Evolutionary conservation across 1,140 invertebrate genomes (phyloP).

Genomic region (Sarcophaga bullata): DNA sequence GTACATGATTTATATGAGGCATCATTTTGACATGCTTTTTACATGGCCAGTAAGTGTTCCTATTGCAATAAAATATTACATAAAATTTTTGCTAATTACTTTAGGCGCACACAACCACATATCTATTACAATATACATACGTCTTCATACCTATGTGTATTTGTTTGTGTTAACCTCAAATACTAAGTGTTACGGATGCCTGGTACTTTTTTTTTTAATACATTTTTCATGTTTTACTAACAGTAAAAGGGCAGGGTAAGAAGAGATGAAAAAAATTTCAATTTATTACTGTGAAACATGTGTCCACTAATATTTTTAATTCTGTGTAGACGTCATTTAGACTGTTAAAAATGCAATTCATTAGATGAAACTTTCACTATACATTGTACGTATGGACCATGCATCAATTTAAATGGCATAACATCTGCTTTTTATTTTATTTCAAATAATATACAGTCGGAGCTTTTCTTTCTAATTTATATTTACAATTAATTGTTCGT

Average conservation of each 20-base stretch:
- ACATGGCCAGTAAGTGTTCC: neutral
- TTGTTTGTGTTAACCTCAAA: neutral
- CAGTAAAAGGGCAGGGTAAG: too few species aligned
- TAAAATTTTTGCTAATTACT: slow-evolving; percentile 1
- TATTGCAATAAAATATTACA: slow-evolving; percentile 10
- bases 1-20: neutral
- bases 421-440: too few species aligned
- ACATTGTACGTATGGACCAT: too few species aligned
- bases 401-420: too few species aligned
- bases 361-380: too few species aligned
- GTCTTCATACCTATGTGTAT: neutral
- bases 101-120: neutral
- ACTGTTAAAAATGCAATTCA: too few species aligned
- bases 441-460: too few species aligned
- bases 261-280: neutral
- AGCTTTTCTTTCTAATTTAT: too few species aligned
- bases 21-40: neutral
- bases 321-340: too few species aligned
- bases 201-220: neutral
- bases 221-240: neutral
- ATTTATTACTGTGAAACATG: neutral
- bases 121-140: too few species aligned
- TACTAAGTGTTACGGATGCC: too few species aligned
- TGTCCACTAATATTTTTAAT: neutral
- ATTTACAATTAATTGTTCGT: too few species aligned